Evolutionary conservation across 1,140 invertebrate genomes (phyloP), one percentile per base, ranked within the genome.

Genomic region (Aphelinus certus): DNA sequence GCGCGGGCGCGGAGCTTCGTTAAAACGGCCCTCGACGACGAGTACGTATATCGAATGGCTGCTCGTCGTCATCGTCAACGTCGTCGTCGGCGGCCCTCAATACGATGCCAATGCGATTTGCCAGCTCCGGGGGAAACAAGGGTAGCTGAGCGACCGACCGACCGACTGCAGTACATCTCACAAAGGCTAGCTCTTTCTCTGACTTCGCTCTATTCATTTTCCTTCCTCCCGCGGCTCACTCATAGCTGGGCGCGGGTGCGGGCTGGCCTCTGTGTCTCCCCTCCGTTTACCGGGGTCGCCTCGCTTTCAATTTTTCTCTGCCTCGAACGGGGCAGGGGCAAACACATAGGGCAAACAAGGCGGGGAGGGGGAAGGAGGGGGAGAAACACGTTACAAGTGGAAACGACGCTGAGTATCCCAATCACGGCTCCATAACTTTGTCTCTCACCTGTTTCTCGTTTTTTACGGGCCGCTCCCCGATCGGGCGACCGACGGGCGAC

Each of bases 351-450:
- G 48, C 2, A 49, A 26, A 3, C 47, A 57, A 68, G 4, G 5
- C 2, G 63, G 43, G 46, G 46, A 70, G 26, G 7, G 51, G 6
- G 69, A 53, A 42, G 46, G 53, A 48, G 63, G 46, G 26, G 53
- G 5, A 53, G 42, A 62, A 53, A 73, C 43, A 42, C 42, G 49
- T 1, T n/a, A 63, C 49, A 61, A 63, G 57, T 68, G 56, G 60
- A 64, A 75, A 68, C n/a, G 49, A 65, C 49, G 53, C 42, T 62
- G 68, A 75, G 73, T 71, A 66, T 75, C 58, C 61, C 73, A 75
- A 75, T 75, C 73, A 75, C 62, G 43, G 68, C 61, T 58, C 67
- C 67, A 71, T 75, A 75, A 75, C 73, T 75, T 75, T 65, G 73
- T 75, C 73, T 75, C 73, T 60, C 58, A 45, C 56, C 2, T 26